phyloP scores from a whole-genome alignment of 2,888 invertebrate genomes.

The Drosophila fulvimacula region DNA sequence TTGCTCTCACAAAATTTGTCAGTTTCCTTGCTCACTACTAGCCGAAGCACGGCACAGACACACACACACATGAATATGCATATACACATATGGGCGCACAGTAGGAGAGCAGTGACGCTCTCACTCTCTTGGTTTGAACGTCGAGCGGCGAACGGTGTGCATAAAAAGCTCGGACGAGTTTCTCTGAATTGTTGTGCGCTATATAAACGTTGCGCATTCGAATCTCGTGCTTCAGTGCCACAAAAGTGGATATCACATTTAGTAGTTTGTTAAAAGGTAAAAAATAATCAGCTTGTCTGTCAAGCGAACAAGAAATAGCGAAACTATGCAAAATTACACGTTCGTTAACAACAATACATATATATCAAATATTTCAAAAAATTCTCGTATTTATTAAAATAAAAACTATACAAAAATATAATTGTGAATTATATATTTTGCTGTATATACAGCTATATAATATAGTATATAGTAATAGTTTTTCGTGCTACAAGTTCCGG shows the following conservation, averaged over 20 bases:
- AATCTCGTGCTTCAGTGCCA: conserved; percentile 84
- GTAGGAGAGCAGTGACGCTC: conserved; percentile 39
- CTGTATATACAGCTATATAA: not conserved
- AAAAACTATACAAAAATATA: conserved; percentile 22
- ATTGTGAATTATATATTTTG: conserved; percentile 34
- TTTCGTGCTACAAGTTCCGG: conserved; percentile 63
- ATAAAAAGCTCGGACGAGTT: conserved; percentile 70
- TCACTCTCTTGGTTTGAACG: conserved; percentile 39
- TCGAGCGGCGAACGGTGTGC: conserved; percentile 38
- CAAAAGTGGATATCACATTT: conserved; percentile 82
- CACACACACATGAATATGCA: conserved; percentile 2
- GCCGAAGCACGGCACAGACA: conserved; percentile 9
- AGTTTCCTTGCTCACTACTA: conserved; percentile 36
- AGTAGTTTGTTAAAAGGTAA: conserved; percentile 79
- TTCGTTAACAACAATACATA: conserved; percentile 19
- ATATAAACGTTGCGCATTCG: conserved; percentile 83
- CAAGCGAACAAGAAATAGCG: conserved; percentile 37
- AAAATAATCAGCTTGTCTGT: conserved; percentile 26
- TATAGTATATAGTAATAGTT: conserved; percentile 30
- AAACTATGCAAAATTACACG: conserved; percentile 50
- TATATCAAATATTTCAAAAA: conserved; percentile 12
- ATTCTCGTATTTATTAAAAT: conserved; percentile 1
- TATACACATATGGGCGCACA: not conserved
- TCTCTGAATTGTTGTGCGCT: conserved; percentile 70
- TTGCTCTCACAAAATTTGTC: conserved; percentile 30